These are phyloP conservation scores for Protonemura montana DNA, from an alignment of 2,888 invertebrate genomes.

Conservation along the genomic window DNA sequence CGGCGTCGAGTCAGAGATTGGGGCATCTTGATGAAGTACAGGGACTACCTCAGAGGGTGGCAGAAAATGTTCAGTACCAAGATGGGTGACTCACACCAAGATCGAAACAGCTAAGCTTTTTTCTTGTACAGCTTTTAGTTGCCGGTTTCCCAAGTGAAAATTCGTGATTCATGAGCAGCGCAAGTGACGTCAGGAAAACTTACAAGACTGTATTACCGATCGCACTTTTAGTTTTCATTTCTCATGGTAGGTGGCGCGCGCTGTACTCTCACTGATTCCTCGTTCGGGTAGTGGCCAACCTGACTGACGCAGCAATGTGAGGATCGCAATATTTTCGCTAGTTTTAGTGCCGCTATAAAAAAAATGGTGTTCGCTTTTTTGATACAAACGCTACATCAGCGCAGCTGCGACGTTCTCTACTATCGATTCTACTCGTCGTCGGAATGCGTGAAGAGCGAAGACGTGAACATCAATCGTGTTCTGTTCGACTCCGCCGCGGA, in stretches of 20 bases:
- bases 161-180: background rate
- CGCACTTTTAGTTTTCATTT: no score
- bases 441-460: background rate
- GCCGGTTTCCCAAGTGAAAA: no score
- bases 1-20: slow-evolving; percentile 57
- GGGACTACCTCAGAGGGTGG: slow-evolving; percentile 58
- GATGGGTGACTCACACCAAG: background rate
- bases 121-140: background rate
- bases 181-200: background rate
- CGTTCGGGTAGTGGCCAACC: no score
- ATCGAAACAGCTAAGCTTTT: background rate
- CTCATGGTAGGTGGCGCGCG: no score
- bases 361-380: slow-evolving; percentile 48
- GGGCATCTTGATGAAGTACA: slow-evolving; percentile 58
- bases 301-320: background rate
- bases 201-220: no score
- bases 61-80: background rate
- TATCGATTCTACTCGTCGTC: slow-evolving; percentile 47
- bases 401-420: slow-evolving; percentile 46
- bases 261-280: no score
- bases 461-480: background rate
- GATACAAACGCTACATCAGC: slow-evolving; percentile 45
- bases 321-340: background rate
- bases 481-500: slow-evolving; percentile 46
- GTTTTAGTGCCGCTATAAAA: no score